Evolutionary conservation across 2,888 invertebrate species (phyloP).

Genomic region (Cephus sareptanus): DNA sequence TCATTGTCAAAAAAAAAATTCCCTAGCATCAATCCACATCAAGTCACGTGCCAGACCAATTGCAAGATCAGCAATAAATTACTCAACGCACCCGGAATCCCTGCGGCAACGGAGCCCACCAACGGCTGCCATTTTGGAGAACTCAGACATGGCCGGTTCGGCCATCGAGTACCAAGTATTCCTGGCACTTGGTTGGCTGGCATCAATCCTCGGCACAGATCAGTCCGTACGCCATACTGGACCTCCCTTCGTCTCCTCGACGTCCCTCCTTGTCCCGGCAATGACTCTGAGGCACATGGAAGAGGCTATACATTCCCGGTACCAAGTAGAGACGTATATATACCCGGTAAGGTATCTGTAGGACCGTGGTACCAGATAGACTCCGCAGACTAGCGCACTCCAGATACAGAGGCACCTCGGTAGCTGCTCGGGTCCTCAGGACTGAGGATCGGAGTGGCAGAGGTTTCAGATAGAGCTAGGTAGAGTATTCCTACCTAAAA

Average conservation of each 20-base stretch:
- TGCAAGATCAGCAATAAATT: background rate
- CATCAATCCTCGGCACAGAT: conserved; percentile 51
- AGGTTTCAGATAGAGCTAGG: conserved; percentile 4
- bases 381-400: background rate
- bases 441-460: background rate
- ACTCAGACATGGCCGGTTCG: background rate
- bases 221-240: conserved; percentile 44
- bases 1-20: background rate
- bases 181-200: conserved; percentile 43
- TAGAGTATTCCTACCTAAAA: background rate
- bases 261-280: conserved; percentile 51
- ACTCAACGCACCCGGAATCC: background rate
- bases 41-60: background rate
- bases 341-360: background rate
- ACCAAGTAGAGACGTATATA: background rate
- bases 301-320: background rate
- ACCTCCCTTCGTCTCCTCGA: background rate
- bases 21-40: background rate
- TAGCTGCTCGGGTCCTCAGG: background rate
- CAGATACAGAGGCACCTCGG: background rate
- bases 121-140: background rate
- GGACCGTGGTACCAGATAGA: background rate
- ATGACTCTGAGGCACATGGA: conserved; percentile 3
- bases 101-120: background rate
- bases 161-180: conserved; percentile 11